Base-by-base conservation (phyloP, 2,113 vertebrate species). In the Notothenia coriiceps region DNA sequence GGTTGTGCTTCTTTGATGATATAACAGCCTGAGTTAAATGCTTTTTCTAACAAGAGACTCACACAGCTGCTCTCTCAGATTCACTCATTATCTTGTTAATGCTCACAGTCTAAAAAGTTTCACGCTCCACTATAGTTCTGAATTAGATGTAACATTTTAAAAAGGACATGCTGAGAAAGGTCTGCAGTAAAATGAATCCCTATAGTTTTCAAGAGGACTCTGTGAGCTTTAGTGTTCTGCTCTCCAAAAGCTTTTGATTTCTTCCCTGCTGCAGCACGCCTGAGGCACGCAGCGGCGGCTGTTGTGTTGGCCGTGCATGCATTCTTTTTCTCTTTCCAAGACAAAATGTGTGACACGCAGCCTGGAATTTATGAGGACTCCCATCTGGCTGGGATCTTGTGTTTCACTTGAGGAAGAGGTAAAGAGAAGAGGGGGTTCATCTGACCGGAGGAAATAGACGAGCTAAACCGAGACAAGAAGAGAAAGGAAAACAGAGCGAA, bases 341-440 rank as follows among this genome's bases (percentile, higher is more conserved):
- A 66, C 75, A 80, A 75, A 85, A 88, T 76, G 77, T 80, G 80
- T 80, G 78, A 89, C 84, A 87, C 33, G 65, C 62, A 75, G 79
- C 66, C 44, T 82, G 80, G 87, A 85, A 88, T 86, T 78, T 82
- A 87, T 83, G 70, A 92, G 83, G 78, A 66, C 46, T 62, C 70
- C 77, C 79, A 89, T 89, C 85, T 84, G 81, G 70, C 74, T 71
- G 50, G 76, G 54, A 71, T 80, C 68, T 71, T 64, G 67, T 57
- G 87, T 92, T 83, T 84, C 79, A 80, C 22, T 56, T 63, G 35
- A 77, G 71, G 80, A 85, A 67, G 80, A 64, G 74, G 29, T 68
- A 55, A 63, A 79, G 46, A 59, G 44, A 84, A 82, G 52, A 70
- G 66, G 3, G 65, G 70, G 43, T 29, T 72, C 51, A 22, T 83